Evolutionary conservation across 2,888 invertebrate genomes (phyloP).

Genomic region (Thalpophila matura): DNA sequence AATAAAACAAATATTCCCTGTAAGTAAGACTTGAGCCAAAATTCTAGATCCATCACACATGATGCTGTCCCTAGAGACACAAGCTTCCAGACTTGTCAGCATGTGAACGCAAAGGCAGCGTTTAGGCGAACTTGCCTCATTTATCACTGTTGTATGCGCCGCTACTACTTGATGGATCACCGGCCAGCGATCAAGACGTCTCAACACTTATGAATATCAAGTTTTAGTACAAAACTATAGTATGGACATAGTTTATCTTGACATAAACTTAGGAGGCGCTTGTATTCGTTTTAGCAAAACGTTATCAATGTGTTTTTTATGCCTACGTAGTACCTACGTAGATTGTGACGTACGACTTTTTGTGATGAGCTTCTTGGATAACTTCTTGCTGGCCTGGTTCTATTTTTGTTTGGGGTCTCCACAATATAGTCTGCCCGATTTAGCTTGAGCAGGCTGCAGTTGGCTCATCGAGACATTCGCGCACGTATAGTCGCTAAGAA

Average conservation of each 20-base stretch:
- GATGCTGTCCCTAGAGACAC: conserved; percentile 23
- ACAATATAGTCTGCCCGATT: too few relatives aligned
- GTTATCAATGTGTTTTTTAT: too few relatives aligned
- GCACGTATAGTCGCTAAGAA: too few relatives aligned
- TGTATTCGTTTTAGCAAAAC: not conserved
- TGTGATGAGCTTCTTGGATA: too few relatives aligned
- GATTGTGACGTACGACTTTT: too few relatives aligned
- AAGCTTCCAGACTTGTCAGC: conserved; percentile 34
- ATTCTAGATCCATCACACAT: conserved; percentile 22
- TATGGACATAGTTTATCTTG: conserved; percentile 12
- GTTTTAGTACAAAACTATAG: conserved; percentile 29
- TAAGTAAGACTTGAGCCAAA: not conserved
- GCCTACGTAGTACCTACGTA: too few relatives aligned
- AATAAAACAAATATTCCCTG: too few relatives aligned
- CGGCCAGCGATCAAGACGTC: conserved; percentile 29
- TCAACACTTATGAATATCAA: conserved; percentile 42
- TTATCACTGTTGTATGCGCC: conserved; percentile 54
- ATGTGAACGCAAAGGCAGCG: conserved; percentile 34
- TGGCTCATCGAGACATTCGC: too few relatives aligned
- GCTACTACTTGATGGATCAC: conserved; percentile 53
- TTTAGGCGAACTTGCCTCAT: conserved; percentile 53
- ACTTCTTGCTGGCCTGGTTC: too few relatives aligned
- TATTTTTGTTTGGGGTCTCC: too few relatives aligned
- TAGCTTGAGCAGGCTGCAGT: too few relatives aligned
- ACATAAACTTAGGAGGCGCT: conserved; percentile 7